These are phyloP conservation scores for Neuroterus valhalla DNA, from an alignment of 1,140 invertebrate genomes.

Conservation along the genomic window DNA sequence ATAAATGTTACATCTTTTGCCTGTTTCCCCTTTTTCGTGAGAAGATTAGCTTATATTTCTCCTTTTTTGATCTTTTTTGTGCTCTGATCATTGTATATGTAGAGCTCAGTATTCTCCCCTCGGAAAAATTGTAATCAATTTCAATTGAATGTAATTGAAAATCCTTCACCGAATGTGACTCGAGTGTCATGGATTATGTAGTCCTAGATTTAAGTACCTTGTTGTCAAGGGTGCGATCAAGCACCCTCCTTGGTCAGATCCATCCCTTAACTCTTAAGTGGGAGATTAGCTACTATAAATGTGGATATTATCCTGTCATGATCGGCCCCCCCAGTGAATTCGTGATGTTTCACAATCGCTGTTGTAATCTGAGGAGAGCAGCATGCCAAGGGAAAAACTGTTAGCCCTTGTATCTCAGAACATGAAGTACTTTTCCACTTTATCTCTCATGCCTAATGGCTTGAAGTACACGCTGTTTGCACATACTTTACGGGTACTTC, in stretches of 20 bases:
- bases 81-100: too few species aligned
- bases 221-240: background rate
- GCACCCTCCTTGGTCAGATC: slow-evolving; percentile 5
- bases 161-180: background rate
- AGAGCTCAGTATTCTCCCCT: too few species aligned
- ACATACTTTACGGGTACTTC: slow-evolving; percentile 13
- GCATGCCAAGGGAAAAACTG: slow-evolving; percentile 24
- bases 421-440: slow-evolving; percentile 23
- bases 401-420: slow-evolving; percentile 26
- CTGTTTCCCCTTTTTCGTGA: too few species aligned
- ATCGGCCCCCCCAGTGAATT: slow-evolving; percentile 5
- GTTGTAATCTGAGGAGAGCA: slow-evolving; percentile 8
- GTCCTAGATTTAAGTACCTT: background rate
- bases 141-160: background rate
- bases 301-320: slow-evolving; percentile 13
- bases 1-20: too few species aligned
- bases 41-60: too few species aligned
- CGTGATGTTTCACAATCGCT: slow-evolving; percentile 22
- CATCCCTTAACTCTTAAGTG: slow-evolving; percentile 18
- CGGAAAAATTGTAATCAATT: background rate
- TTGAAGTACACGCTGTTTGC: slow-evolving; percentile 18
- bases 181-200: background rate
- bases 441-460: slow-evolving; percentile 19
- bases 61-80: too few species aligned
- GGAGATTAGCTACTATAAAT: slow-evolving; percentile 20